Evolutionary conservation across 1,140 invertebrate species (phyloP), one percentile per base, ranked within the genome.

Genomic region (Oreohelix idahoensis): DNA sequence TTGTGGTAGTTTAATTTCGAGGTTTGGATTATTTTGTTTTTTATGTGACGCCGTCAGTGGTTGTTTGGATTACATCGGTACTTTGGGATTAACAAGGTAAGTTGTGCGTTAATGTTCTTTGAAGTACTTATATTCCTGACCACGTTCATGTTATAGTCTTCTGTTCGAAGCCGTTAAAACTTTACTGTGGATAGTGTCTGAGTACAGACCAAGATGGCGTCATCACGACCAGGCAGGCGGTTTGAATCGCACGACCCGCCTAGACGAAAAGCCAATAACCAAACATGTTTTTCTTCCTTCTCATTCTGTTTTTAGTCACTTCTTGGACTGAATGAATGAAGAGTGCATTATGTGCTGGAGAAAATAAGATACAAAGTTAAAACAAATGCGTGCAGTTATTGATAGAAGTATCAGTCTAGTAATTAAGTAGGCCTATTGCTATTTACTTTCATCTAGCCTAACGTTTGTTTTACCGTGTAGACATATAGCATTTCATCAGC

Each of bases 181-280:
- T 45, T 73, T 73, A 13, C 36, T 29, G 36, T 23, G 42, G 71
- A 11, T 51, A 36, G 74, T 51, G 42, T 51, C 42, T 35, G 74
- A 76, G 42, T 45, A 36, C 42, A 51, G 74, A 76, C 74, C 74
- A 76, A 76, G 74, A 76, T 76, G 74, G 74, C 74, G 74, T 76
- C 74, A 76, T 76, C 45, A 51, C 11, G 42, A 2, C 74, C 45
- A 51, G 0, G 36, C 36, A 1, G 8, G 10, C 26, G 29, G 36
- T 73, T 73, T 73, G 36, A 42, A 42, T 39, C 2, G 63, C 63
- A 23, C 53, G 53, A 58, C 53, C 53, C 10, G 53, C 53, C 23
- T 49, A 49, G 45, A 49, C 17, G 45, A 17, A 8, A n/a, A n/a
- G n/a, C n/a, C n/a, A n/a, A n/a, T n/a, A n/a, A 15, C 42, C 42